Evolutionary conservation across 2,113 vertebrate genomes (phyloP).

Genomic region (Alaudala cheleensis): DNA sequence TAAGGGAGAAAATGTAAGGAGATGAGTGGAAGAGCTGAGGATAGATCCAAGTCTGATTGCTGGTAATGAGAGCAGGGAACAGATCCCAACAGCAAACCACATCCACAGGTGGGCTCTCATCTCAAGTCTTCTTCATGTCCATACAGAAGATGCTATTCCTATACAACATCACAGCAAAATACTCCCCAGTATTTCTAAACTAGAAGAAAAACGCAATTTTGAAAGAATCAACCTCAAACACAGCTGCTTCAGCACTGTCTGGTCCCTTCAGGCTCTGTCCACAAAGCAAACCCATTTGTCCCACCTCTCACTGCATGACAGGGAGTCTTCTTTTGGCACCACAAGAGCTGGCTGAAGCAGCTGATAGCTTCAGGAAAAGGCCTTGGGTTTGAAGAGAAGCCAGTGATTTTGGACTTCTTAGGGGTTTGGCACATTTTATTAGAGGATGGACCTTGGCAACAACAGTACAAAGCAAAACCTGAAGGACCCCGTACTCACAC

Average conservation of each 20-base stretch:
- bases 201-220: background rate
- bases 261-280: background rate
- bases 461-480: background rate
- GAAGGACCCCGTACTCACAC: background rate
- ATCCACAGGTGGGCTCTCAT: background rate
- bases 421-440: background rate
- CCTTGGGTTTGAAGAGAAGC: background rate
- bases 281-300: background rate
- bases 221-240: background rate
- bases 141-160: background rate
- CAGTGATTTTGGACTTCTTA: background rate
- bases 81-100: background rate
- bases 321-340: background rate
- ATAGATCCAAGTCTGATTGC: background rate
- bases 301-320: rapidly evolving
- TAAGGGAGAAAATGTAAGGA: background rate
- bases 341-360: background rate
- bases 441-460: background rate
- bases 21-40: background rate
- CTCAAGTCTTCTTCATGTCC: background rate
- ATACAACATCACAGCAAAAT: background rate
- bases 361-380: background rate
- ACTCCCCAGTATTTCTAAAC: background rate
- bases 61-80: background rate
- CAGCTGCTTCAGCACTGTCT: background rate